Conservation (phyloP, 2,888 invertebrate species). For the Morpho deidamia region DNA sequence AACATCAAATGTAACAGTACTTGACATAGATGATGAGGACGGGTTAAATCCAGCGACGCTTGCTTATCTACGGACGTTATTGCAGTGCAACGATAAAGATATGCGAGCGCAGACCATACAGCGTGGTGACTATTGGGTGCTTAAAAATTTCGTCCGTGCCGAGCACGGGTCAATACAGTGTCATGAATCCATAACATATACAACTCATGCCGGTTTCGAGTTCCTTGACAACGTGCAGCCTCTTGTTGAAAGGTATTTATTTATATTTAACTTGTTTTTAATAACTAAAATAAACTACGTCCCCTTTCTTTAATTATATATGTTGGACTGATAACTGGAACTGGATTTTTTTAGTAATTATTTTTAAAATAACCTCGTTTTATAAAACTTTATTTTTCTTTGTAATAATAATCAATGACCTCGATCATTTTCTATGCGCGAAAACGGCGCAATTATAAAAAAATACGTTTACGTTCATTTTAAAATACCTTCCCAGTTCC, state of each 20-base stretch:
- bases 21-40: constrained; percentile 59
- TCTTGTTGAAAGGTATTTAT: constrained; percentile 82
- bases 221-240: constrained; percentile 94
- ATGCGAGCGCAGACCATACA: constrained; percentile 80
- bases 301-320: too few species aligned
- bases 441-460: too few species aligned
- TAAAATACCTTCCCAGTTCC: too few species aligned
- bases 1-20: constrained; percentile 45
- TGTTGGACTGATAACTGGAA: too few species aligned
- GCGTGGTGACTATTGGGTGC: constrained; percentile 91
- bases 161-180: constrained; percentile 83
- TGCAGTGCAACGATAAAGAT: constrained; percentile 82
- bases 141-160: constrained; percentile 90
- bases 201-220: constrained; percentile 94
- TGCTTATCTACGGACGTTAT: constrained; percentile 56
- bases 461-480: too few species aligned
- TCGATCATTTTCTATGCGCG: too few species aligned
- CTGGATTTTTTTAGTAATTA: too few species aligned
- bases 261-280: too few species aligned
- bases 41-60: constrained; percentile 57
- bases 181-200: constrained; percentile 92
- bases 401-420: too few species aligned
- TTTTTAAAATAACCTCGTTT: too few species aligned
- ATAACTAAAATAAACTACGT: too few species aligned
- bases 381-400: too few species aligned